Percentiles rank a stretch among this genome's conserved stretches.
Evolutionary conservation across 1,140 invertebrate species (phyloP).

Genomic region (Zeugodacus cucurbitae): DNA sequence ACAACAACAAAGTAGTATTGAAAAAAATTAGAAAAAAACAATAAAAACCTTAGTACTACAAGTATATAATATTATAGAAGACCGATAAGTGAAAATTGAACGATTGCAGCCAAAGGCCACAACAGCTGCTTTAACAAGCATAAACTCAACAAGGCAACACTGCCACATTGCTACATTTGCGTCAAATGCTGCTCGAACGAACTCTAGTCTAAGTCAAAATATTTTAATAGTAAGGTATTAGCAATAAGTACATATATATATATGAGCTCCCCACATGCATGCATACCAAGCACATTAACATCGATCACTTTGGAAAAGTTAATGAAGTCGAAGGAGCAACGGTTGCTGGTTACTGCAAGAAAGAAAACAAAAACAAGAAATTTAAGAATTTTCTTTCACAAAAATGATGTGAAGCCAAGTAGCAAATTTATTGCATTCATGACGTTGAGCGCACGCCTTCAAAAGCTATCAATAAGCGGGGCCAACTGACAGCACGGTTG

Average conservation of each 20-base stretch:
- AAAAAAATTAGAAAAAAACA: not conserved
- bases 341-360: no score
- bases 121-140: conserved; percentile 9
- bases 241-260: not conserved
- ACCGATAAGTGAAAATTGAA: not conserved
- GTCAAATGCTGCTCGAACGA: not conserved
- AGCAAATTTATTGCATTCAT: conserved; percentile 9
- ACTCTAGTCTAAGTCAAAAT: not conserved
- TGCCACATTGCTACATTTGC: not conserved
- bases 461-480: not conserved
- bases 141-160: not conserved
- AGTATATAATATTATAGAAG: not conserved
- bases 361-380: not conserved
- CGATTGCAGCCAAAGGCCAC: not conserved
- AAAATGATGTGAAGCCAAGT: not conserved
- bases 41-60: not conserved
- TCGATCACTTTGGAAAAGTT: conserved; percentile 9
- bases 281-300: not conserved
- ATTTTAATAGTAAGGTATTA: not conserved
- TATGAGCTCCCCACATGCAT: not conserved
- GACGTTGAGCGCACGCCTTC: not conserved
- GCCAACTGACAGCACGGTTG: not conserved
- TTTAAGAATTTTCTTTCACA: not conserved
- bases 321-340: conserved; percentile 24
- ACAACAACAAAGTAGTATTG: not conserved